Conservation (phyloP, 2,797 vertebrate genomes). For the Pangasius mekongensis region DNA sequence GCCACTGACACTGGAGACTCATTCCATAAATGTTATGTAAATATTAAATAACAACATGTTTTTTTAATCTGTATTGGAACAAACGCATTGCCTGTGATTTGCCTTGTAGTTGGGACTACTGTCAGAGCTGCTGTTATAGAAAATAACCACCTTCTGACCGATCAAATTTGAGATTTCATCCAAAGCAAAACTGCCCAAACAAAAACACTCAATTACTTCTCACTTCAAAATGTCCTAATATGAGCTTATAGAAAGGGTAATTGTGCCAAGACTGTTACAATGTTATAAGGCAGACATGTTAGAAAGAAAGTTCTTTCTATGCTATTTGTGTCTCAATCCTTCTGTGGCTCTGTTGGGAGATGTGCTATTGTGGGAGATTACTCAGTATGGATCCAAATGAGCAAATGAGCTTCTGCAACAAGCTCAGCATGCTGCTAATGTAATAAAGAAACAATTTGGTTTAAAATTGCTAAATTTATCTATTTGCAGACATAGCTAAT, state of each 20-base stretch:
- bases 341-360: slow-evolving; percentile 24
- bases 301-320: not conserved
- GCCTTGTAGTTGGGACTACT: not conserved
- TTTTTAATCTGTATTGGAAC: not conserved
- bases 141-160: not conserved
- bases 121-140: not conserved
- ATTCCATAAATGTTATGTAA: not conserved
- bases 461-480: slow-evolving; percentile 21
- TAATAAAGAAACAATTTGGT: slow-evolving; percentile 36
- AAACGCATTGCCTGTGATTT: not conserved
- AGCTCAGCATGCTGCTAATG: slow-evolving; percentile 24
- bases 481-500: slow-evolving; percentile 14
- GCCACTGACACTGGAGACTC: not conserved
- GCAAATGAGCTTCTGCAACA: slow-evolving; percentile 7
- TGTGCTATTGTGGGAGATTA: slow-evolving; percentile 30
- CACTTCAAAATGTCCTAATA: not conserved
- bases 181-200: not conserved
- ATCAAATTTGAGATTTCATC: not conserved
- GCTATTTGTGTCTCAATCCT: not conserved
- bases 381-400: slow-evolving; percentile 24
- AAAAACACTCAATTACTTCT: not conserved
- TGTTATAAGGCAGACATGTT: not conserved
- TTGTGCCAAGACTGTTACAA: not conserved
- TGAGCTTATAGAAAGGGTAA: not conserved
- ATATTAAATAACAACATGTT: not conserved